phyloP scores from a whole-genome alignment of 2,113 vertebrate species.

The Castor canadensis region DNA sequence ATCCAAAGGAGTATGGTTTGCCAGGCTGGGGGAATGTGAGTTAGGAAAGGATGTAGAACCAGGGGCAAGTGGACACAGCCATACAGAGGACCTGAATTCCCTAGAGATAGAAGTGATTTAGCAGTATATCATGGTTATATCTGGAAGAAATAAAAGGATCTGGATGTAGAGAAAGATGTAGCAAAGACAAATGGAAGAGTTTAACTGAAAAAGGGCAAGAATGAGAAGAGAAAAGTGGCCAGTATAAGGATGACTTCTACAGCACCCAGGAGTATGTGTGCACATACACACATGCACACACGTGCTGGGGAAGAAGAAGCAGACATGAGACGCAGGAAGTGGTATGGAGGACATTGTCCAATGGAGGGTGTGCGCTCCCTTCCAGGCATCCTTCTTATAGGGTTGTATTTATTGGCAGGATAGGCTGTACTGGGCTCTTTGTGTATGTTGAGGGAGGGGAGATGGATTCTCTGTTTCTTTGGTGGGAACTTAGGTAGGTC shows the following conservation, averaged over 20 bases:
- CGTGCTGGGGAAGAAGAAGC: background rate
- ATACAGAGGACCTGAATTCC: fast-evolving
- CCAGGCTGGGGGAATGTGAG: background rate
- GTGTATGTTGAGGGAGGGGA: fast-evolving
- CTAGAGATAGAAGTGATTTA: background rate
- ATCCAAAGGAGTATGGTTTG: background rate
- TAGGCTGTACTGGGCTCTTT: no score
- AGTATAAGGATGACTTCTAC: background rate
- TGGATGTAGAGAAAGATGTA: background rate
- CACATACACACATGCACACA: background rate
- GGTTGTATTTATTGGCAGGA: fast-evolving
- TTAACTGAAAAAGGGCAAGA: background rate
- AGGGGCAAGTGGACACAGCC: no score
- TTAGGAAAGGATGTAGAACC: background rate
- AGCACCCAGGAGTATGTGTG: background rate
- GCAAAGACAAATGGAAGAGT: no score
- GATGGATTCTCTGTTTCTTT: background rate
- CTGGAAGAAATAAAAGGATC: background rate
- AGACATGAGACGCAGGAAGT: background rate
- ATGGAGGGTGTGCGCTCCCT: background rate
- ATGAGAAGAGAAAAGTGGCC: background rate
- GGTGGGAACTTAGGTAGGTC: background rate
- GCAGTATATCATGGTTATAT: fast-evolving
- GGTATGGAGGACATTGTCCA: background rate
- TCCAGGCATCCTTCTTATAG: background rate